Base-by-base conservation (phyloP, 2,888 invertebrate genomes). In the Andricus quercusramuli region DNA sequence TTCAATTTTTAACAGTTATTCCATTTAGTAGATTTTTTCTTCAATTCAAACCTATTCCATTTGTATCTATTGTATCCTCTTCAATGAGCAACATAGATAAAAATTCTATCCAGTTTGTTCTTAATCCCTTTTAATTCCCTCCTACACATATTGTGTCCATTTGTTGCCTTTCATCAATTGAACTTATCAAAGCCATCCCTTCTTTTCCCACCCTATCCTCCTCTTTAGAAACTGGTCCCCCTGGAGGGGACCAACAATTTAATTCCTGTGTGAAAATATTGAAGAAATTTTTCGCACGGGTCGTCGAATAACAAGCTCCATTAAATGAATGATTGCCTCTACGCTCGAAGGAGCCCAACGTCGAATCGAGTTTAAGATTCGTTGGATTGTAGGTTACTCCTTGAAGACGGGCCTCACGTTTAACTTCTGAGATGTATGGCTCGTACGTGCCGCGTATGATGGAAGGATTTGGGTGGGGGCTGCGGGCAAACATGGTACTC, bases 341-440 rank as follows among this genome's bases (percentile, higher is more conserved):
- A 51, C 47, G 51, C 56, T 74, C 51, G 32, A 74, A 74, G 47
- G 74, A 74, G 74, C 20, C 56, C 74, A 74, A 32, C 70, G 68
- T 68, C 68, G 68, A 68, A 68, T 68, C 44, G 74, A 74, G 74
- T 74, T 74, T 74, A 74, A 74, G 74, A 56, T 74, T 74, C 51
- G 51, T 74, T 74, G 74, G 74, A 74, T 74, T 74, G 74, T 74
- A 74, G 74, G 74, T 74, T 74, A 74, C 51, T 74, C 29, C 29
- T 15, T 17, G 70, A 20, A 70, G 47, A 70, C 47, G 51, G 51
- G 51, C n/a, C 74, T 51, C 74, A 74, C 56, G 74, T 74, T 74
- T 74, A 74, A 29, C 56, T 25, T 56, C 51, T 20, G 29, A 74
- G 74, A 74, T 74, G 74, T 56, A 74, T 74, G 74, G 74, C 51